Percentiles rank a stretch among this genome's conserved stretches.
Evolutionary conservation across 2,888 invertebrate species (phyloP).

Genomic region (Cantharis flavilabris): DNA sequence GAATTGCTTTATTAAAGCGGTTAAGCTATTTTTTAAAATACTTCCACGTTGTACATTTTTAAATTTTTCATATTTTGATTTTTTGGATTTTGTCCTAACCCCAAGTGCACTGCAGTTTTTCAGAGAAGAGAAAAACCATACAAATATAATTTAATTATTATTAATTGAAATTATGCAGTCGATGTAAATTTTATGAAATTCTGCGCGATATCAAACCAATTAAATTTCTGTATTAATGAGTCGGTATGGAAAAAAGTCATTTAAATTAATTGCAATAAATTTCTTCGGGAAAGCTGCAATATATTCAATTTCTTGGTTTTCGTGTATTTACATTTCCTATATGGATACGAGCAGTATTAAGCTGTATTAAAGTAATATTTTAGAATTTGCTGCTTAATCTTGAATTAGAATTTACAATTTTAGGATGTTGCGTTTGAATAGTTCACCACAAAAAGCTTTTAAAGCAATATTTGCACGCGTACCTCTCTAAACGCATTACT

Average conservation of each 20-base stretch:
- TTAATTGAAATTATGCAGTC: too few species aligned
- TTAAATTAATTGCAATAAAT: not conserved
- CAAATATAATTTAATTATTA: too few species aligned
- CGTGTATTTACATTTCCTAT: conserved; percentile 20
- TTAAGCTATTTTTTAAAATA: not conserved
- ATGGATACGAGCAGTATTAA: conserved; percentile 8
- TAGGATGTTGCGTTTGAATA: not conserved
- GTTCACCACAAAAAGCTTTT: not conserved
- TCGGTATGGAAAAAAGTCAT: not conserved
- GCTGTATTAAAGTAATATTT: conserved; percentile 28
- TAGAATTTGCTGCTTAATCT: conserved; percentile 15
- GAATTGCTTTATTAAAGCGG: not conserved
- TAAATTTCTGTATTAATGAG: not conserved
- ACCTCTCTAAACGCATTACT: not conserved
- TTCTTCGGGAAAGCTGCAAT: not conserved
- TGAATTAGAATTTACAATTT: conserved; percentile 1
- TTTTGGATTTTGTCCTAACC: too few species aligned
- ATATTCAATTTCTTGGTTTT: conserved; percentile 10
- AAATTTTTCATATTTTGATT: not conserved
- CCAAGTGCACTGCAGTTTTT: too few species aligned
- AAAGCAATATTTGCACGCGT: not conserved
- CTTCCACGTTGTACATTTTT: not conserved
- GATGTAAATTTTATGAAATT: too few species aligned
- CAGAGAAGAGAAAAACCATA: too few species aligned
- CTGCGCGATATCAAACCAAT: not conserved